Conservation (phyloP, 2,113 vertebrate species). For the Scartelaos histophorus region DNA sequence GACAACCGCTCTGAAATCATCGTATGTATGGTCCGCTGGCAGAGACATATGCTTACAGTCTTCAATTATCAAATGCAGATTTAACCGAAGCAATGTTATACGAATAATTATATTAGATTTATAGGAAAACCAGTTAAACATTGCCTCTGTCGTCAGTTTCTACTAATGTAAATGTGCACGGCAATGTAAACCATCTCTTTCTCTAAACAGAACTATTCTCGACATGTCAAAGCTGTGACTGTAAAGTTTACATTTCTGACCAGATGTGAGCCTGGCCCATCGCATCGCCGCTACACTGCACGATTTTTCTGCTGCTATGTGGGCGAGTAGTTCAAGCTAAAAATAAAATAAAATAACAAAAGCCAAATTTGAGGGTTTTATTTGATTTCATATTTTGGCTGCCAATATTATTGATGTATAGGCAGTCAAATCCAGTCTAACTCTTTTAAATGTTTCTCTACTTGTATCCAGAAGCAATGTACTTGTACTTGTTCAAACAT, state of each 20-base stretch:
- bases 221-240: background rate
- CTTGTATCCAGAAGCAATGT: too few relatives aligned
- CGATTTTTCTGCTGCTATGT: background rate
- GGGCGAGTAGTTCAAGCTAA: background rate
- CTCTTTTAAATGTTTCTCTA: too few relatives aligned
- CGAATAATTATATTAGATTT: background rate
- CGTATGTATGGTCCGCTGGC: background rate
- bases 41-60: background rate
- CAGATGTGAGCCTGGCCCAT: background rate
- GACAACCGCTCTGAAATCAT: conserved; percentile 54
- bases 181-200: background rate
- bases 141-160: background rate
- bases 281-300: background rate
- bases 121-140: conserved; percentile 20
- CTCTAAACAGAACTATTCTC: background rate
- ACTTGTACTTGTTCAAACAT: too few relatives aligned
- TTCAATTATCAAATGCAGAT: background rate
- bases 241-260: background rate
- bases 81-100: background rate
- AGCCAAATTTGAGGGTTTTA: too few relatives aligned
- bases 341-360: too few relatives aligned
- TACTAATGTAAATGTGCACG: background rate
- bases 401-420: too few relatives aligned
- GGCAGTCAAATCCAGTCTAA: too few relatives aligned
- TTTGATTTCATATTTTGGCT: background rate